These are phyloP conservation scores for Percina caprodes DNA, from an alignment of 2,113 vertebrate genomes.

Conservation along the genomic window DNA sequence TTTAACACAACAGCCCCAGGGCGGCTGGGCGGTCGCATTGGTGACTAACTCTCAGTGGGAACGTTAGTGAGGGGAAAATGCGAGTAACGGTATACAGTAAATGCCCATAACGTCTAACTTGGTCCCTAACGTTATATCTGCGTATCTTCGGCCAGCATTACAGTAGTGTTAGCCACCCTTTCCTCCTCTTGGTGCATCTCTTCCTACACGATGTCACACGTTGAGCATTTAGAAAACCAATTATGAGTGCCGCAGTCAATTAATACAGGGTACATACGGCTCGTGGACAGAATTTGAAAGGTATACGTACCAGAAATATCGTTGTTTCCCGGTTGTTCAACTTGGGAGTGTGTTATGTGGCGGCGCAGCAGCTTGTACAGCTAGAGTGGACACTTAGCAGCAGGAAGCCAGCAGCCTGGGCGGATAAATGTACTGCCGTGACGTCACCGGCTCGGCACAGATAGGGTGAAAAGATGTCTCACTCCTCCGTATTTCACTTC, in stretches of 20 bases:
- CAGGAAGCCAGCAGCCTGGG: constrained; percentile 56
- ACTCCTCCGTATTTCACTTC: constrained; percentile 19
- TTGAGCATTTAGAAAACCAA: not conserved
- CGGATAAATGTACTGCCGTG: constrained; percentile 45
- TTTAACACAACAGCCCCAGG: not conserved
- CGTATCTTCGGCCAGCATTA: not conserved
- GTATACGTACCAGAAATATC: constrained; percentile 64
- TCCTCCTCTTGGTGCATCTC: constrained; percentile 39
- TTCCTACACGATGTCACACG: constrained; percentile 36
- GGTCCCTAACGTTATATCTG: not conserved
- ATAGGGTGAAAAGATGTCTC: constrained; percentile 23
- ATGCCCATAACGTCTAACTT: not conserved
- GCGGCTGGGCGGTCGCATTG: not conserved
- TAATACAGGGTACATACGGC: fast-evolving
- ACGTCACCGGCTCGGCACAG: constrained; percentile 59
- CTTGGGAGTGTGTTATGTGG: not conserved
- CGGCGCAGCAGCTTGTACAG: not conserved
- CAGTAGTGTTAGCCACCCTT: not conserved
- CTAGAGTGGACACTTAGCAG: constrained; percentile 37
- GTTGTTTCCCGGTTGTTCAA: constrained; percentile 17
- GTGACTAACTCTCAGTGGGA: not conserved
- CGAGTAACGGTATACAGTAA: not conserved
- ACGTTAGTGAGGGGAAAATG: not conserved
- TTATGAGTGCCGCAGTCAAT: fast-evolving
- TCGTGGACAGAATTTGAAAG: not conserved